phyloP scores from a whole-genome alignment of 2,113 vertebrate genomes.

The Mustela nigripes region DNA sequence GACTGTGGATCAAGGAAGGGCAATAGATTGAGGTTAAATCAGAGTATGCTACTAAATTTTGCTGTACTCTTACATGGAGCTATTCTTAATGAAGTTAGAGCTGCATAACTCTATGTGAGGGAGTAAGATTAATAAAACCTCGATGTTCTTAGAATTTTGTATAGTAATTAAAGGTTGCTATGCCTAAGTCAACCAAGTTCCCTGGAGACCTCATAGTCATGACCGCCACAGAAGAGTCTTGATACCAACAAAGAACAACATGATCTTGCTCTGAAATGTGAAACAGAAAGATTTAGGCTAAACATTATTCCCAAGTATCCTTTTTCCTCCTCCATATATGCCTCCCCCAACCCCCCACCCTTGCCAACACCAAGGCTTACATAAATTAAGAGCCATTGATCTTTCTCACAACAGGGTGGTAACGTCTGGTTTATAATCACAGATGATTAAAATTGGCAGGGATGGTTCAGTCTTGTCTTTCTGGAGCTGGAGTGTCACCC shows the following conservation, averaged over 20 bases:
- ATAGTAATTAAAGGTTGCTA: neutral
- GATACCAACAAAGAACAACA: neutral
- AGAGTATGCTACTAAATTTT: neutral
- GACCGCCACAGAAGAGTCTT: neutral
- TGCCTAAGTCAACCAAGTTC: neutral
- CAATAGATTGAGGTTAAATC: neutral
- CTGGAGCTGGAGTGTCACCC: neutral
- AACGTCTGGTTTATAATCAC: neutral
- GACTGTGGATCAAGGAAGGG: neutral
- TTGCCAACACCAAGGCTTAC: neutral
- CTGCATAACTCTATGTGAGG: neutral
- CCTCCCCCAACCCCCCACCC: too few species aligned
- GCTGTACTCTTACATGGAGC: neutral
- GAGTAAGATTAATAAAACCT: constrained; percentile 32
- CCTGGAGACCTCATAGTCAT: neutral
- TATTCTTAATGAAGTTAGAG: constrained; percentile 1
- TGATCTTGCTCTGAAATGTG: neutral
- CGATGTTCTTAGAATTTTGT: constrained; percentile 1
- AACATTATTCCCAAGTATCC: neutral
- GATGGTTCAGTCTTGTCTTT: constrained; percentile 2
- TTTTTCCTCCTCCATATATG: accelerated
- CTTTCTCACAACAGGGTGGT: neutral
- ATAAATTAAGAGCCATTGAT: neutral
- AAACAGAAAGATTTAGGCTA: neutral
- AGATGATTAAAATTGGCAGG: constrained; percentile 10